A percentile compares a stretch with the other conserved stretches of the same genome.
Evolutionary conservation across 1,140 invertebrate species (phyloP).

Genomic region (Dendroctonus ponderosae): DNA sequence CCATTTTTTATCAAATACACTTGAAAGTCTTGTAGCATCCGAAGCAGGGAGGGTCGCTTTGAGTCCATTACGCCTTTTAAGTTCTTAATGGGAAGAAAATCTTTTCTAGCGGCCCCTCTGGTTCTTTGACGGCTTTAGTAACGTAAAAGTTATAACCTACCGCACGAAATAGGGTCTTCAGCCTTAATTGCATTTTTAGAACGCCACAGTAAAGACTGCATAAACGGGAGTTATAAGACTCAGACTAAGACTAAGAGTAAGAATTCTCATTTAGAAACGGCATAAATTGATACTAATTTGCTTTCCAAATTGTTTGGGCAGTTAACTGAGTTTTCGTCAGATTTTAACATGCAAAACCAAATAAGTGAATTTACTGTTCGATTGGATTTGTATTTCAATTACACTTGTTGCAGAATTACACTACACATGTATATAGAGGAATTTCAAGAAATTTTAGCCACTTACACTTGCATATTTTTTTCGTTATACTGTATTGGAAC

Average conservation of each 20-base stretch:
- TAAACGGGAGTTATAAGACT: background rate
- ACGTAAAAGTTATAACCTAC: constrained; percentile 1
- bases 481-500: too few species aligned
- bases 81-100: constrained; percentile 9
- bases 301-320: background rate
- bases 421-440: too few species aligned
- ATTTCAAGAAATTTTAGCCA: too few species aligned
- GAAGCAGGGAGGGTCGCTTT: background rate
- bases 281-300: background rate
- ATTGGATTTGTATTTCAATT: too few species aligned
- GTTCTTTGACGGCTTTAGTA: background rate
- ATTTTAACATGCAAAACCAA: background rate
- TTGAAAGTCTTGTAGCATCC: background rate
- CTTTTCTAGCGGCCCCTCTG: background rate
- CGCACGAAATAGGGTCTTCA: constrained; percentile 1
- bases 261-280: background rate
- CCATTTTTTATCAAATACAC: background rate
- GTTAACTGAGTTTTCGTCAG: background rate
- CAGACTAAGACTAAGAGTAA: too few species aligned
- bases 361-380: background rate
- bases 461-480: too few species aligned
- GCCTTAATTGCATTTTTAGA: background rate
- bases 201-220: background rate
- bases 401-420: too few species aligned
- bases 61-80: constrained; percentile 8